These are phyloP conservation scores for Furnarius figulus DNA, from an alignment of 2,113 vertebrate genomes.

Conservation along the genomic window DNA sequence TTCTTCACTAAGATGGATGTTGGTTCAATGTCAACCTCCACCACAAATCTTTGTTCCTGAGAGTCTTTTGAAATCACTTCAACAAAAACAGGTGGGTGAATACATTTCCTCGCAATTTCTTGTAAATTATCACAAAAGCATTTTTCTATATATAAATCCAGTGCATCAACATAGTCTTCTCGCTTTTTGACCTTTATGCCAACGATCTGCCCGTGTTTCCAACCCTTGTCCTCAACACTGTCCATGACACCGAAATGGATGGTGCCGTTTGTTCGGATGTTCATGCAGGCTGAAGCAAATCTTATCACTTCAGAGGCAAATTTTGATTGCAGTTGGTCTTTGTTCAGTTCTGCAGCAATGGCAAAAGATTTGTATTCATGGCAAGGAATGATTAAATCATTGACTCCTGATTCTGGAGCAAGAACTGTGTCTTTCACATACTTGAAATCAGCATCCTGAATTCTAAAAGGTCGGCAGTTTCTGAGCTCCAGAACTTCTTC, in stretches of 20 bases:
- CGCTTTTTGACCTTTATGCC: conserved; percentile 73
- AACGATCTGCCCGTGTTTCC: conserved; percentile 76
- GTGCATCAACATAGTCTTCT: conserved; percentile 74
- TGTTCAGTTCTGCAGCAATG: conserved; percentile 68
- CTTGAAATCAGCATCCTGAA: conserved; percentile 63
- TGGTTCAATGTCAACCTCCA: conserved; percentile 84
- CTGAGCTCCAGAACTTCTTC: neutral
- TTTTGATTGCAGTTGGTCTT: conserved; percentile 75
- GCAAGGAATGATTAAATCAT: conserved; percentile 76
- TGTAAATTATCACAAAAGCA: conserved; percentile 39
- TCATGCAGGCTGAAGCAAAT: conserved; percentile 84
- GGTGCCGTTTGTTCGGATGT: conserved; percentile 83
- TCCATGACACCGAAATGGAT: conserved; percentile 86
- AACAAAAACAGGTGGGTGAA: conserved; percentile 79
- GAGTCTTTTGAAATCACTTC: conserved; percentile 71
- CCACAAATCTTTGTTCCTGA: conserved; percentile 74
- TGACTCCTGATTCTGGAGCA: conserved; percentile 79
- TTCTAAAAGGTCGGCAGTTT: conserved; percentile 72
- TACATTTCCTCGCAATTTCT: conserved; percentile 74
- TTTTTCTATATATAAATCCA: conserved; percentile 72
- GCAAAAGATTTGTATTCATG: conserved; percentile 83
- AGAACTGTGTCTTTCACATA: conserved; percentile 78
- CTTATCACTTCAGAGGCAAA: conserved; percentile 79
- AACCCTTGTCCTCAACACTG: conserved; percentile 52
- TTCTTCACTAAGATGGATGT: conserved; percentile 55